phyloP scores from a whole-genome alignment of 2,797 vertebrate genomes.

The Phoeniculus purpureus region DNA sequence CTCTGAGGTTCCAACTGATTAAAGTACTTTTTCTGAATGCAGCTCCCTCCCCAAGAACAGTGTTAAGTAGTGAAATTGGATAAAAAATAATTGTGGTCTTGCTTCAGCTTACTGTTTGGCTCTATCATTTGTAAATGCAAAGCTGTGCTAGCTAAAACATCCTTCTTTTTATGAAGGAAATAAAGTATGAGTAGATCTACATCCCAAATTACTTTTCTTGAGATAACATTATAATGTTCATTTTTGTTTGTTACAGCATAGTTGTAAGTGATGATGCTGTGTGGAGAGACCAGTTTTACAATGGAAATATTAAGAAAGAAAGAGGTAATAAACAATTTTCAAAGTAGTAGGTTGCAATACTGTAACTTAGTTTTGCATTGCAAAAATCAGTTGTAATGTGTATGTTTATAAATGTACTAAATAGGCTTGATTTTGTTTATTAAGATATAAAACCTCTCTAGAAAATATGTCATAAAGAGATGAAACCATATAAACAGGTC shows the following conservation, averaged over 20 bases:
- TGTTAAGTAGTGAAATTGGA: background rate
- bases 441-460: background rate
- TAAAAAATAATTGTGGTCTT: background rate
- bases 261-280: constrained; percentile 85
- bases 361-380: background rate
- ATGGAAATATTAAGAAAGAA: constrained; percentile 81
- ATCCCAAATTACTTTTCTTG: background rate
- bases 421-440: background rate
- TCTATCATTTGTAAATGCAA: background rate
- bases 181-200: background rate
- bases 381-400: background rate
- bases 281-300: constrained; percentile 86
- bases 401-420: background rate
- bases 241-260: constrained; percentile 74
- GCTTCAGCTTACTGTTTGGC: background rate
- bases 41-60: background rate
- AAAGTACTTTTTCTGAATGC: background rate
- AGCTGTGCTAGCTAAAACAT: background rate
- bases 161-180: background rate
- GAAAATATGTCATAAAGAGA: background rate
- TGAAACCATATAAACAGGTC: background rate
- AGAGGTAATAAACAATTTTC: constrained; percentile 76
- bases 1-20: background rate
- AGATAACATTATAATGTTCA: background rate
- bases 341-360: background rate